Conservation (phyloP, 35 echinoderm and acorn worm species). For the Heliocidaris tuberculata region DNA sequence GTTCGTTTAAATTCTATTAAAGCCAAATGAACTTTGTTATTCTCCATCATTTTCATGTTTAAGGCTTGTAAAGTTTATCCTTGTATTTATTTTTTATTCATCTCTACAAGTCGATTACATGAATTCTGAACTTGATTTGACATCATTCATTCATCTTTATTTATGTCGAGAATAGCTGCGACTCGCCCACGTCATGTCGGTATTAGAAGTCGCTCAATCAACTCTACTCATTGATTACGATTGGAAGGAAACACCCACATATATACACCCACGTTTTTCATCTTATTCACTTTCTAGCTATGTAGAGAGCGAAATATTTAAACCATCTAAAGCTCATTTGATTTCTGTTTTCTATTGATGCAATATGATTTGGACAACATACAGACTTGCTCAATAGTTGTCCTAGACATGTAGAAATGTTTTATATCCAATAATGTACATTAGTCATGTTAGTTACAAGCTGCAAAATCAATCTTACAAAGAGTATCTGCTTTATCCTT, state of each 20-base stretch:
- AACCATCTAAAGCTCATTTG: not conserved
- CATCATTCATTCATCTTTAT: not conserved
- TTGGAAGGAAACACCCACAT: not conserved
- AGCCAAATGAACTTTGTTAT: not conserved
- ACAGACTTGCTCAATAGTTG: too few species aligned
- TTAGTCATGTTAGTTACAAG: too few species aligned
- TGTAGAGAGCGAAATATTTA: not conserved
- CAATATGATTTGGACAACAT: not conserved
- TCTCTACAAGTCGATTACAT: not conserved
- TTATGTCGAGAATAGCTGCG: too few species aligned
- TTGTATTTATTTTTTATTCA: not conserved
- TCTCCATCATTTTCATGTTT: not conserved
- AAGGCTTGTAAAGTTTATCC: not conserved
- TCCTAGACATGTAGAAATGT: too few species aligned
- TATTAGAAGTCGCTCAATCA: too few species aligned
- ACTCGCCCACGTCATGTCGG: too few species aligned
- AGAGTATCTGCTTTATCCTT: too few species aligned
- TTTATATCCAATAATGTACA: too few species aligned
- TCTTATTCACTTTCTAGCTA: not conserved
- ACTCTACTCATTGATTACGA: not conserved
- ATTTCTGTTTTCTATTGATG: not conserved
- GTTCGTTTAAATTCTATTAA: not conserved
- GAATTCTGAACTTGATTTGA: not conserved
- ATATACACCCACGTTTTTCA: not conserved
- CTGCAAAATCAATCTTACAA: too few species aligned